phyloP scores from a whole-genome alignment of 2,888 invertebrate genomes.

The Parascotia fuliginaria region DNA sequence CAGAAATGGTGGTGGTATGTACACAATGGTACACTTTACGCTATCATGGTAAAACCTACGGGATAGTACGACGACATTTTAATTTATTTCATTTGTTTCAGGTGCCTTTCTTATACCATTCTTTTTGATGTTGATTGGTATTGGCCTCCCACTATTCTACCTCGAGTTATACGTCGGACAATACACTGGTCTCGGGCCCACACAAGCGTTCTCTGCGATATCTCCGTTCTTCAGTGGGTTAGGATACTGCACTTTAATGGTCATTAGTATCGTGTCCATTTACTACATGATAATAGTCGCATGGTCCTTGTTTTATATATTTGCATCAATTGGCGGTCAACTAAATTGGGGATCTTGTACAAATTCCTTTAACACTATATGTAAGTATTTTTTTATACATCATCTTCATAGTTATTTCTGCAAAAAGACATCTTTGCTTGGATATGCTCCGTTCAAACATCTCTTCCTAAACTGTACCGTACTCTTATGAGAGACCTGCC shows the following conservation, averaged over 20 bases:
- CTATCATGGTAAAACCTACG: too few species aligned
- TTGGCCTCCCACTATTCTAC: constrained; percentile 92
- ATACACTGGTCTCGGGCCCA: constrained; percentile 91
- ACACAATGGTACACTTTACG: not conserved
- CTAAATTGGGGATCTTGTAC: constrained; percentile 90
- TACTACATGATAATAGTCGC: constrained; percentile 93
- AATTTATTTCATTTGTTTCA: constrained; percentile 66
- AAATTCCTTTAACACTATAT: constrained; percentile 85
- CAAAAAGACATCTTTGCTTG: too few species aligned
- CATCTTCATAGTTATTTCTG: too few species aligned
- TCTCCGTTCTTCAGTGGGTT: constrained; percentile 87
- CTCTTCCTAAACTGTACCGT: too few species aligned
- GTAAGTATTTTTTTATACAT: constrained; percentile 77
- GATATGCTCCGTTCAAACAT: too few species aligned
- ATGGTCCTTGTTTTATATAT: constrained; percentile 91
- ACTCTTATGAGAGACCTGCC: too few species aligned
- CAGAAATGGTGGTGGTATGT: constrained; percentile 91
- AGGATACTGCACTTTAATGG: constrained; percentile 89
- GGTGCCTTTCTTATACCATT: constrained; percentile 92
- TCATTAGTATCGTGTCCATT: constrained; percentile 89
- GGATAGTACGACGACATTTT: too few species aligned
- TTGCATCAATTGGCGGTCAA: constrained; percentile 87
- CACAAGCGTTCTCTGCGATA: constrained; percentile 86
- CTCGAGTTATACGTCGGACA: constrained; percentile 93
- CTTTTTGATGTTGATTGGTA: constrained; percentile 89